phyloP scores from a whole-genome alignment of 2,113 vertebrate genomes.

The Forbesichthys agassizii region DNA sequence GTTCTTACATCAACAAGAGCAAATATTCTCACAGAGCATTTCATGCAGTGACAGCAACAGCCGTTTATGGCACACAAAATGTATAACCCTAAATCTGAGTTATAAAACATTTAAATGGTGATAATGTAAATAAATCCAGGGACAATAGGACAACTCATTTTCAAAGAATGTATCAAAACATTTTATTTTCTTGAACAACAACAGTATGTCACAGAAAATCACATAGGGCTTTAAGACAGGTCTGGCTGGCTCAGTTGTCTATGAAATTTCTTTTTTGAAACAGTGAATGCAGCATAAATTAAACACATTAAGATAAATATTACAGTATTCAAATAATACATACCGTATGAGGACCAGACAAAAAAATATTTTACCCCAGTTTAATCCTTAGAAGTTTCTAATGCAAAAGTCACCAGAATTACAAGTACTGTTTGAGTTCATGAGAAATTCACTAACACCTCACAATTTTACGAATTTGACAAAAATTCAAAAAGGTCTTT shows the following conservation, averaged over 20 bases:
- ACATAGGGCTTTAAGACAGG: slow-evolving; percentile 82
- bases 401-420: slow-evolving; percentile 65
- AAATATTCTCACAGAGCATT: too few species aligned
- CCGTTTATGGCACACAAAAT: too few species aligned
- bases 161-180: slow-evolving; percentile 77
- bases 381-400: slow-evolving; percentile 64
- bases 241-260: slow-evolving; percentile 81
- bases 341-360: slow-evolving; percentile 46
- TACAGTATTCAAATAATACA: slow-evolving; percentile 65
- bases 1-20: too few species aligned
- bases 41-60: too few species aligned
- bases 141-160: slow-evolving; percentile 3
- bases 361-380: slow-evolving; percentile 50
- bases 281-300: slow-evolving; percentile 74
- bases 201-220: slow-evolving; percentile 81
- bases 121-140: not conserved
- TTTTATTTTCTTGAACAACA: slow-evolving; percentile 76
- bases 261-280: slow-evolving; percentile 67
- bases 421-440: slow-evolving; percentile 70
- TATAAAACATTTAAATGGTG: not conserved
- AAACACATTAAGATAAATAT: slow-evolving; percentile 54
- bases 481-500: slow-evolving; percentile 45
- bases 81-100: too few species aligned
- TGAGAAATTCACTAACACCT: slow-evolving; percentile 71
- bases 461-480: slow-evolving; percentile 63